Percentiles rank a stretch among this genome's conserved stretches.
Evolutionary conservation across 2,797 vertebrate species (phyloP).

Genomic region (Onychomys arenicola): DNA sequence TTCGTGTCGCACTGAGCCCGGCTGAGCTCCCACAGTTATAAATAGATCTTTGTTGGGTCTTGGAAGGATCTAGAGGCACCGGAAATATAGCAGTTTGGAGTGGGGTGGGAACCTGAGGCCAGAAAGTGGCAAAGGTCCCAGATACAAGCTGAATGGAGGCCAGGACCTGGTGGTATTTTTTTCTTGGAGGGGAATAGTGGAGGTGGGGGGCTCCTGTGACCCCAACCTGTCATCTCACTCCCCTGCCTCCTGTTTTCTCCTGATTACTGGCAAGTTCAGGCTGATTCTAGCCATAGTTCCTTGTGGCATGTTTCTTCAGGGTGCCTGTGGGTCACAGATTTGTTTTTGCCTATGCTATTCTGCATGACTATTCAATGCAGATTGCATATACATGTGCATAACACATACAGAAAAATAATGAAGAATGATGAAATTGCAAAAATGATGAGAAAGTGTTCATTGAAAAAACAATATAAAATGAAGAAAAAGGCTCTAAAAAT

Average conservation of each 20-base stretch:
- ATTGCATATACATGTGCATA: not conserved
- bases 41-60: slow-evolving; percentile 75
- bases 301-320: not conserved
- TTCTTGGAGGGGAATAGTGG: slow-evolving; percentile 63
- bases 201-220: not conserved
- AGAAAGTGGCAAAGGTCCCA: slow-evolving; percentile 56
- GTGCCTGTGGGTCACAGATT: not conserved
- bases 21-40: slow-evolving; percentile 76
- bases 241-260: not conserved
- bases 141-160: slow-evolving; percentile 57
- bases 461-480: not conserved
- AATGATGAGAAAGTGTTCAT: not conserved
- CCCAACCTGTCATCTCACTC: not conserved
- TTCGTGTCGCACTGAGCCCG: not conserved
- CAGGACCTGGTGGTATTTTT: slow-evolving; percentile 63
- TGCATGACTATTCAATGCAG: not conserved
- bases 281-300: not conserved
- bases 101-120: not conserved
- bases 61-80: slow-evolving; percentile 65
- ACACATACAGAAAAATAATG: not conserved
- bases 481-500: not conserved
- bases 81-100: slow-evolving; percentile 57
- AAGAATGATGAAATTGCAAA: slow-evolving; percentile 34
- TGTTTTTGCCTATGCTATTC: not conserved
- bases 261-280: not conserved